Evolutionary conservation across 2,113 vertebrate genomes (phyloP), one percentile per base, ranked within the genome.

Genomic region (Limanda limanda): DNA sequence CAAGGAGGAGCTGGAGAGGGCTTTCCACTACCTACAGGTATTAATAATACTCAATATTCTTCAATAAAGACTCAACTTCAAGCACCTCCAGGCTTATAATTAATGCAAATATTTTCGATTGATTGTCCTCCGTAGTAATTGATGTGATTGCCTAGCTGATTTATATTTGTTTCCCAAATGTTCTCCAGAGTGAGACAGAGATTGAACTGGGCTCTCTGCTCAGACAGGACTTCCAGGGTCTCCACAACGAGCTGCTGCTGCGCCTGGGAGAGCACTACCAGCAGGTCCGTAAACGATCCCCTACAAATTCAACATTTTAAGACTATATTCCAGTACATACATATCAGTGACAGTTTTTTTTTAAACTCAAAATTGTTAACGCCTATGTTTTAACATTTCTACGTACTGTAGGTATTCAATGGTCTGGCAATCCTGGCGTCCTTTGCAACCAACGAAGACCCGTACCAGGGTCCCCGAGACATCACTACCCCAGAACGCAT

Each of bases 21-120:
- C 97, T 0, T 97, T 99, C 90, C 97, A 98, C 88, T 99, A 98
- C 90, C 93, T 99, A 2, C 96, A 98, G 96, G 98, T 98, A 93
- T 82, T 27, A 54, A 11, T 54, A 15, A 54, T 10, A 10, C 20
- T 52, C 5, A 40, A 4, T 31, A 40, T 11, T 40, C 37, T 40
- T 40, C 37, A 40, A 40, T 40, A 11, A 40, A 40, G 37, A 40
- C 37, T 40, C 10, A 8, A 40, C 31, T 31, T 31, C 31, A 31
- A 31, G 31, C 31, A 31, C 31, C 31, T 7, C 31, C 31, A 31
- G 31, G 31, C 31, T 31, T 3, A 13, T 42, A 20, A 54, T 21
- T 54, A 54, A 54, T 21, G 52, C 52, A 54, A 20, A 21, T 21
- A 21, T 15, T 17, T 17, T 1, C 3, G 2, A 14, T 17, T 47